Conservation (phyloP, 2,888 invertebrate species). For the Drosophila acutilabella region DNA sequence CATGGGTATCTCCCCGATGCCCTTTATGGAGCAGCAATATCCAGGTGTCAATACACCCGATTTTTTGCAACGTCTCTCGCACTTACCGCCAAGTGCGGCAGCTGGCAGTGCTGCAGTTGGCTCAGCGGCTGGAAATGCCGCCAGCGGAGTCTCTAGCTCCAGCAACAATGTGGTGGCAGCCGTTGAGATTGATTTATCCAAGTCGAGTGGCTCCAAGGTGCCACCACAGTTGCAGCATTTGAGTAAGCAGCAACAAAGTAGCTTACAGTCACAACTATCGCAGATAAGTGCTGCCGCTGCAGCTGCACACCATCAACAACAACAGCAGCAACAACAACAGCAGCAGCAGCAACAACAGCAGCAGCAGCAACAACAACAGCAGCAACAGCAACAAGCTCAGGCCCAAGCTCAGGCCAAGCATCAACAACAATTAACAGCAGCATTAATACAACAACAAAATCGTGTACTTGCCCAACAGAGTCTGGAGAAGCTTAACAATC, state of each 20-base stretch:
- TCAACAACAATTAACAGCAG: constrained; percentile 88
- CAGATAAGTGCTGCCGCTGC: constrained; percentile 81
- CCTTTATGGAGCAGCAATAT: constrained; percentile 85
- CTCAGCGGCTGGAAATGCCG: constrained; percentile 56
- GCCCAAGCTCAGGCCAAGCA: constrained; percentile 85
- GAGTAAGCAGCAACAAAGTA: constrained; percentile 83
- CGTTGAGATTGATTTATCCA: constrained; percentile 83
- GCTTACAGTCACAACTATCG: constrained; percentile 82
- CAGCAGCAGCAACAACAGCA: constrained; percentile 68
- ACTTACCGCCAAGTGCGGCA: constrained; percentile 75
- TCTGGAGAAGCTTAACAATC: constrained; percentile 87
- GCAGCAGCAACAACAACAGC: constrained; percentile 71
- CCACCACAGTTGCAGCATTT: constrained; percentile 82
- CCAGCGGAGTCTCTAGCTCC: constrained; percentile 54
- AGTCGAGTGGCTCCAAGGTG: constrained; percentile 70
- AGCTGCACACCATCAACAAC: constrained; percentile 82
- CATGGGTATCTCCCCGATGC: constrained; percentile 87
- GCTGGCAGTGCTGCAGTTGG: constrained; percentile 53
- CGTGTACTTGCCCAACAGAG: constrained; percentile 87
- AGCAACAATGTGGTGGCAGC: constrained; percentile 54
- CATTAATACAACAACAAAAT: constrained; percentile 89
- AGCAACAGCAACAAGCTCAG: constrained; percentile 86
- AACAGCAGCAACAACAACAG: constrained; percentile 73
- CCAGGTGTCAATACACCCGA: constrained; percentile 87
- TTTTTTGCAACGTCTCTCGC: constrained; percentile 88